Evolutionary conservation across 2,797 vertebrate genomes (phyloP).

Genomic region (Aulostomus chinensis): DNA sequence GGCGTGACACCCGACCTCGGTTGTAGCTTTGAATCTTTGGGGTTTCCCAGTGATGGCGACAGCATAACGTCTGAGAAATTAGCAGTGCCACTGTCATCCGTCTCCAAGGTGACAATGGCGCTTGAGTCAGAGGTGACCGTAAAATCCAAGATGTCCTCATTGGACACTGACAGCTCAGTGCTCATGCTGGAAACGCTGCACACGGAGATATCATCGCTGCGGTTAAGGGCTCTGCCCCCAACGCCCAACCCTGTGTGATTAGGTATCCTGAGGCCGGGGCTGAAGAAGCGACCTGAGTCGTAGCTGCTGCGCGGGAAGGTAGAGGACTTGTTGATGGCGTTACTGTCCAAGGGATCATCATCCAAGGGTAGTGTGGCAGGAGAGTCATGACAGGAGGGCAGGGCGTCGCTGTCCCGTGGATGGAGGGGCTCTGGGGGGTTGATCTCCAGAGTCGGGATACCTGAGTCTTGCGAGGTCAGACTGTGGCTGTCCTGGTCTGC

Average conservation of each 20-base stretch:
- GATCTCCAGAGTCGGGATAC: conserved; percentile 92
- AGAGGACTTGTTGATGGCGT: conserved; percentile 81
- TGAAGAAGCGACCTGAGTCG: conserved; percentile 81
- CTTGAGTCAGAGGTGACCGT: conserved; percentile 92
- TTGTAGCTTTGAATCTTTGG: conserved; percentile 36
- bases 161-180: conserved; percentile 91
- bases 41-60: conserved; percentile 60
- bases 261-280: conserved; percentile 63
- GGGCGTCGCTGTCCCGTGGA: conserved; percentile 70
- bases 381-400: conserved; percentile 49
- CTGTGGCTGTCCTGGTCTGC: conserved; percentile 80
- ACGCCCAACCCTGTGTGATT: background rate
- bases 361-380: conserved; percentile 79
- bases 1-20: conserved; percentile 5
- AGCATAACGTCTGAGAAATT: conserved; percentile 84
- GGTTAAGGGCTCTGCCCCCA: conserved; percentile 64
- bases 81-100: conserved; percentile 69
- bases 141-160: conserved; percentile 90
- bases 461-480: conserved; percentile 88
- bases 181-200: conserved; percentile 92
- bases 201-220: conserved; percentile 88
- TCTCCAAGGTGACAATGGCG: conserved; percentile 91
- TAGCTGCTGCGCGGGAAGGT: conserved; percentile 88
- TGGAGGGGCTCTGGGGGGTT: conserved; percentile 85
- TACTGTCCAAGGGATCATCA: conserved; percentile 47